Conservation (phyloP, 2,113 vertebrate species). For the Mandrillus leucophaeus region DNA sequence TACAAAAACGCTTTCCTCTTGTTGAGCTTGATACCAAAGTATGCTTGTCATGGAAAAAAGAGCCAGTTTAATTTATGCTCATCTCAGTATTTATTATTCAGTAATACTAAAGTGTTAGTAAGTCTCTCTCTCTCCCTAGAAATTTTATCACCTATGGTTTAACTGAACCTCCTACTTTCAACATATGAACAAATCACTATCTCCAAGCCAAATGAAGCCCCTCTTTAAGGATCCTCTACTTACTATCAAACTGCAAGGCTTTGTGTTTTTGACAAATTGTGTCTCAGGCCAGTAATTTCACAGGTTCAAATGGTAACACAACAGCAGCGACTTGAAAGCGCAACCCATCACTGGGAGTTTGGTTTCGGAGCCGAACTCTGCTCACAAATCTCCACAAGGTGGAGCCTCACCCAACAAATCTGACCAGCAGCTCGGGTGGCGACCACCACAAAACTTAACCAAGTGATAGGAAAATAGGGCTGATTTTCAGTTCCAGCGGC, state of each 20-base stretch:
- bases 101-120: neutral
- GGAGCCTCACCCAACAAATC: constrained; percentile 60
- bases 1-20: neutral
- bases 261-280: neutral
- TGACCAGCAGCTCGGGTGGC: neutral
- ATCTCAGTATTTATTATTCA: neutral
- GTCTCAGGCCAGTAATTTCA: neutral
- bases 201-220: neutral
- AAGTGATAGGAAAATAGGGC: accelerated
- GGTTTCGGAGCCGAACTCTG: neutral
- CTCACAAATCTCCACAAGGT: constrained; percentile 68
- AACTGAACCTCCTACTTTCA: neutral
- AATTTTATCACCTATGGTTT: neutral
- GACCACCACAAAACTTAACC: accelerated
- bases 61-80: neutral
- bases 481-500: accelerated
- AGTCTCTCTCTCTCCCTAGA: neutral
- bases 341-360: accelerated
- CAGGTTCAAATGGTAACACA: neutral
- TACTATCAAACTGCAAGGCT: neutral
- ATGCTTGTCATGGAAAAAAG: neutral
- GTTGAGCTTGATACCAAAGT: neutral
- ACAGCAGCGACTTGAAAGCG: accelerated
- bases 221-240: neutral
- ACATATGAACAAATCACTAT: neutral